Evolutionary conservation across 2,113 vertebrate species (phyloP), one percentile per base, ranked within the genome.

Genomic region (Mobula hypostoma): DNA sequence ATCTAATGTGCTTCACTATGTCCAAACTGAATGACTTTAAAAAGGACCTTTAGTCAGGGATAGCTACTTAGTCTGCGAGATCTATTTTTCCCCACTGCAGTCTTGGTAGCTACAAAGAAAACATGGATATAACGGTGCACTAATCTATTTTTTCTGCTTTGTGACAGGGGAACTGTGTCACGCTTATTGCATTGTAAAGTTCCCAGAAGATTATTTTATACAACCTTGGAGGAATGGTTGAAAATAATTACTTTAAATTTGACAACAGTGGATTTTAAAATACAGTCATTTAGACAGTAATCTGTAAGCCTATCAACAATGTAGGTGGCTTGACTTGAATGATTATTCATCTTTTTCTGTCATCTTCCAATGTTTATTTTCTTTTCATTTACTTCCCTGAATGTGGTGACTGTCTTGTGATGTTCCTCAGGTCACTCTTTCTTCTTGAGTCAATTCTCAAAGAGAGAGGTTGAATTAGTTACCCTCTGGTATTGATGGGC

Each of bases 11-110:
- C 66, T 72, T 92, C 63, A 92, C 68, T 72, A 92, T 92, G 68
- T 92, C 66, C 63, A 70, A 66, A 74, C 72, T 72, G 90, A 92
- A 92, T 92, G 90, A 74, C 66, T 92, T 92, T 92, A 72, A 15
- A 32, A 66, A 48, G n/a, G 68, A 92, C 32, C 66, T 72, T 92
- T 72, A n/a, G 87, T 68, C 63, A 66, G 14, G 68, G 87, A 68
- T 68, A 66, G 58, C 87, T 32, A 91, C 68, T 68, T 9, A 0
- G 17, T 91, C 63, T 91, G 61, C 68, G 87, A 91, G 66, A 91
- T 68, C 87, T 68, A 68, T 91, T 68, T 17, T 61, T 48, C 48
- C 48, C 1, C 58, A 12, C 58, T 68, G 87, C 27, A 91, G 87
- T 32, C n/a, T 48, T 36, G 63, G 63, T 15, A n/a, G 87, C n/a